Evolutionary conservation across 2,888 invertebrate species (phyloP).

Genomic region (Phasia obesa): DNA sequence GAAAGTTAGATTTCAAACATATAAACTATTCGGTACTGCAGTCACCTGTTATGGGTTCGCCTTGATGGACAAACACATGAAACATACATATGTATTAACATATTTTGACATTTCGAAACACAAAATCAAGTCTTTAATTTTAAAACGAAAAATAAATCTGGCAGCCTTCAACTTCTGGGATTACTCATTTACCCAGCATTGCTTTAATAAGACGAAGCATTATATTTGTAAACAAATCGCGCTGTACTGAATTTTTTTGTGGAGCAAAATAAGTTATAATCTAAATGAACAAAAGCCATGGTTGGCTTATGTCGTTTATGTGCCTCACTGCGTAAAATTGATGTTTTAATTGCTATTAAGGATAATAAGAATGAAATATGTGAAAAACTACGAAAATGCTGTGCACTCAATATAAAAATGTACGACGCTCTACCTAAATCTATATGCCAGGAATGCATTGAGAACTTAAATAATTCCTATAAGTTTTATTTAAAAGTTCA

Average conservation of each 20-base stretch:
- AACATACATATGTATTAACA: no score
- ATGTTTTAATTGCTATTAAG: conserved; percentile 70
- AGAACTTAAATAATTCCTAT: conserved; percentile 71
- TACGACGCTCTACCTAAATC: conserved; percentile 74
- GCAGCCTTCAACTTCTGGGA: neutral
- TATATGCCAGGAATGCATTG: conserved; percentile 75
- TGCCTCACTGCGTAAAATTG: conserved; percentile 75
- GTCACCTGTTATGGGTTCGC: no score
- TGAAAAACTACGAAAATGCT: conserved; percentile 74
- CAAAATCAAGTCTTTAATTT: no score
- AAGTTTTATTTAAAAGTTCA: conserved; percentile 75
- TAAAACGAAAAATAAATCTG: neutral
- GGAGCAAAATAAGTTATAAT: neutral
- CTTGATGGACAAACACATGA: no score
- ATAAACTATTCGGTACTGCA: no score
- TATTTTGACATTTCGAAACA: no score
- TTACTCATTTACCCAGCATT: neutral
- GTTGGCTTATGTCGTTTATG: conserved; percentile 76
- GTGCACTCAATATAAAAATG: conserved; percentile 72
- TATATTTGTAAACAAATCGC: conserved; percentile 33
- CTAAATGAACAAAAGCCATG: conserved; percentile 49
- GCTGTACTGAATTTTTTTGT: neutral
- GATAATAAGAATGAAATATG: conserved; percentile 72
- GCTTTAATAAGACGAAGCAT: conserved; percentile 10
- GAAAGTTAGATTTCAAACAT: no score